Conservation (phyloP, 1,140 invertebrate species). For the Drosophila cardini region DNA sequence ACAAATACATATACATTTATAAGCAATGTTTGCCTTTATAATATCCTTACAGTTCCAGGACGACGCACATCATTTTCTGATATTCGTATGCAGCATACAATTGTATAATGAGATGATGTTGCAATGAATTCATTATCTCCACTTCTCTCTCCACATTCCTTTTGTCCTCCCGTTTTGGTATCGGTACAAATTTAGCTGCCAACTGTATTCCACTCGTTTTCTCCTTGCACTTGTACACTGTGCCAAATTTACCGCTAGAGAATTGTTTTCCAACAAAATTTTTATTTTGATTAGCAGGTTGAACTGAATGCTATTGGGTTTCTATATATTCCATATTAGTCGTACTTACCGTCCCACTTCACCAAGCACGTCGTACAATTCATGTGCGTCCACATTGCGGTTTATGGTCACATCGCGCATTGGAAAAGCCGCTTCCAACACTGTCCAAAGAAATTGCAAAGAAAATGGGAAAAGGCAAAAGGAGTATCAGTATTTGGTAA, state of each 20-base stretch:
- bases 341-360: constrained; percentile 91
- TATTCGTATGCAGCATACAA: constrained; percentile 98
- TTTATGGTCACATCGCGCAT: constrained; percentile 92
- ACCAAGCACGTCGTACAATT: constrained; percentile 91
- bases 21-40: constrained; percentile 4
- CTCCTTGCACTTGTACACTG: constrained; percentile 96
- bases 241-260: constrained; percentile 98
- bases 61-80: constrained; percentile 96
- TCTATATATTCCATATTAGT: not conserved
- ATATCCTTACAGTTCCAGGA: constrained; percentile 96
- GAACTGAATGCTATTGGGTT: not conserved
- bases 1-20: constrained; percentile 22
- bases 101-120: constrained; percentile 97
- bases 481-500: not conserved
- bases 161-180: constrained; percentile 93
- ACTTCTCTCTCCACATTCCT: constrained; percentile 97
- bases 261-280: constrained; percentile 38
- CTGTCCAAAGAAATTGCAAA: constrained; percentile 85
- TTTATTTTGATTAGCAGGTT: constrained; percentile 10
- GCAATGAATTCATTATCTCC: constrained; percentile 97
- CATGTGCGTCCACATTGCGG: constrained; percentile 91
- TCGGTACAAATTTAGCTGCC: constrained; percentile 97
- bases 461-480: too few relatives aligned
- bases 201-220: constrained; percentile 91
- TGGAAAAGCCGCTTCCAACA: constrained; percentile 93